Percentiles rank a stretch among this genome's conserved stretches.
These are phyloP conservation scores for Pammene aurita DNA, from an alignment of 2,888 invertebrate species.

Conservation along the genomic window DNA sequence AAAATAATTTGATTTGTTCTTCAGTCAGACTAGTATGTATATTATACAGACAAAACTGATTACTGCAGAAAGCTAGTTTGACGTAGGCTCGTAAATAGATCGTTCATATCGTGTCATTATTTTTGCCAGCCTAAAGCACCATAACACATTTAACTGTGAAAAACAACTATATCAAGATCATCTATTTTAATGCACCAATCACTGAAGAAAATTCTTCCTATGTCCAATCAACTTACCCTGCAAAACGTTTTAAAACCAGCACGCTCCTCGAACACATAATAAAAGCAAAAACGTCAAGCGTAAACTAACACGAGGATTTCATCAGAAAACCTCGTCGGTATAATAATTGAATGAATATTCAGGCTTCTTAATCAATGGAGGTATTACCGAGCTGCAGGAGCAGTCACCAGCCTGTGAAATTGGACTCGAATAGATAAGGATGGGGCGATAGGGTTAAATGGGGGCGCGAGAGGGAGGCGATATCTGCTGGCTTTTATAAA, in stretches of 20 bases:
- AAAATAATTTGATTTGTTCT: no score
- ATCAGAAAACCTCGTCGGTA: slow-evolving; percentile 69
- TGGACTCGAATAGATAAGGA: slow-evolving; percentile 73
- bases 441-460: slow-evolving; percentile 45
- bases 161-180: no score
- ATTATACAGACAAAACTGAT: no score
- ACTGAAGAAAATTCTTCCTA: no score
- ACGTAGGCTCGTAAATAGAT: no score
- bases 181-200: no score
- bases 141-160: no score
- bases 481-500: slow-evolving; percentile 74
- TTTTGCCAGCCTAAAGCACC: no score
- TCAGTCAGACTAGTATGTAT: no score
- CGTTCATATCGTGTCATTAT: no score
- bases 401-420: slow-evolving; percentile 80
- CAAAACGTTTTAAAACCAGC: slow-evolving; percentile 4
- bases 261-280: slow-evolving; percentile 41
- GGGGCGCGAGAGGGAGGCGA: slow-evolving; percentile 56
- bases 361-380: slow-evolving; percentile 81
- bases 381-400: slow-evolving; percentile 75
- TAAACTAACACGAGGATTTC: slow-evolving; percentile 61
- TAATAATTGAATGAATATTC: slow-evolving; percentile 82
- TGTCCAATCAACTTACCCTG: no score
- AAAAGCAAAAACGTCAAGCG: slow-evolving; percentile 50
- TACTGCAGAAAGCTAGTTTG: no score